phyloP scores from a whole-genome alignment of 2,888 invertebrate genomes.

The Drosophila dives region DNA sequence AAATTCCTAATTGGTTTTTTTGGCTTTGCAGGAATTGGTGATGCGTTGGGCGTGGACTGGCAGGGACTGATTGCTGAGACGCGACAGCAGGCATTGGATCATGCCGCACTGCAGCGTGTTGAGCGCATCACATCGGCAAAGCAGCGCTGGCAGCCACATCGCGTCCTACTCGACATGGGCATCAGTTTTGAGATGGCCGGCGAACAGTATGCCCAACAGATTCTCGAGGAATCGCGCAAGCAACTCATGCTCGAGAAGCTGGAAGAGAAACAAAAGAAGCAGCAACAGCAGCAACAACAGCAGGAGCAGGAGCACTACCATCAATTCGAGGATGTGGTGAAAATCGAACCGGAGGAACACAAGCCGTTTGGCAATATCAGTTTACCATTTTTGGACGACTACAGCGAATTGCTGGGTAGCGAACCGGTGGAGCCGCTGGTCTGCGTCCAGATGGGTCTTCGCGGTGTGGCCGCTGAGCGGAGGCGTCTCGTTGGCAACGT shows the following conservation, averaged over 20 bases:
- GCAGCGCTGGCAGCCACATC: slow-evolving; percentile 92
- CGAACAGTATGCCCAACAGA: slow-evolving; percentile 86
- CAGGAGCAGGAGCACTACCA: slow-evolving; percentile 19
- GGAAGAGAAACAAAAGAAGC: slow-evolving; percentile 18
- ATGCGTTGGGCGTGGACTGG: slow-evolving; percentile 98
- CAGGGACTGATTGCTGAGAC: slow-evolving; percentile 94
- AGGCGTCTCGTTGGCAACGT: slow-evolving; percentile 89
- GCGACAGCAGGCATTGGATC: slow-evolving; percentile 80
- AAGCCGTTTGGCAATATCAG: slow-evolving; percentile 14
- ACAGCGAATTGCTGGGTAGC: slow-evolving; percentile 53
- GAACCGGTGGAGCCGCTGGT: slow-evolving; percentile 84
- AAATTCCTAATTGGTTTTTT: slow-evolving; percentile 3
- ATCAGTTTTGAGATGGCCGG: slow-evolving; percentile 92
- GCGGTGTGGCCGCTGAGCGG: slow-evolving; percentile 87
- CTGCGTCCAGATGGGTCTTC: slow-evolving; percentile 87
- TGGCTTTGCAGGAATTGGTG: slow-evolving; percentile 87
- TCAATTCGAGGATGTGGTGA: slow-evolving; percentile 6
- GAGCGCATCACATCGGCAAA: slow-evolving; percentile 87
- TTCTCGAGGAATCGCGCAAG: slow-evolving; percentile 83
- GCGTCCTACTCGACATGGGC: slow-evolving; percentile 92
- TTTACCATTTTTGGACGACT: slow-evolving; percentile 84
- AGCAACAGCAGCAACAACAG: slow-evolving; percentile 19
- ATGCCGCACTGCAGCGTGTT: slow-evolving; percentile 72
- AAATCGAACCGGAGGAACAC: slow-evolving; percentile 17
- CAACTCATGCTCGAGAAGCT: slow-evolving; percentile 81